Conservation (phyloP, 2,113 vertebrate species). For the Benthochromis sp. region DNA sequence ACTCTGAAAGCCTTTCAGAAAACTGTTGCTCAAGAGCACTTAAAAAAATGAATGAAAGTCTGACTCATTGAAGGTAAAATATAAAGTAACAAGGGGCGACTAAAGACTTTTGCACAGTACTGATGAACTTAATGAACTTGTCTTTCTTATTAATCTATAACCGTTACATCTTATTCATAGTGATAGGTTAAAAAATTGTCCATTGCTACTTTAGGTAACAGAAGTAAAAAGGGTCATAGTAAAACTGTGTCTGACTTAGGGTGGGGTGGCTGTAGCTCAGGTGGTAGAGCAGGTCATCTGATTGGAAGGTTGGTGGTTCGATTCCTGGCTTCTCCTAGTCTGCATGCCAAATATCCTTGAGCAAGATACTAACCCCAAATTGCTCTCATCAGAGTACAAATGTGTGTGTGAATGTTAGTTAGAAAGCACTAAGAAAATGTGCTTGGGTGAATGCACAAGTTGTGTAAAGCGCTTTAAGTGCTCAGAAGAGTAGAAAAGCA, state of each 20-base stretch:
- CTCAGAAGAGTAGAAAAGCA: neutral
- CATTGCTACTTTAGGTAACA: neutral
- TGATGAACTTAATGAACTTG: neutral
- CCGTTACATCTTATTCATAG: neutral
- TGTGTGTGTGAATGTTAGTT: neutral
- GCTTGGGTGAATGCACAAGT: neutral
- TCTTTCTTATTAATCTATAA: neutral
- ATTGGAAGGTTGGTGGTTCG: neutral
- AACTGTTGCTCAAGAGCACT: neutral
- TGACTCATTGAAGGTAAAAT: neutral
- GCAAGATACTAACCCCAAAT: neutral
- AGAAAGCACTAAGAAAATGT: neutral
- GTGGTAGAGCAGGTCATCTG: neutral
- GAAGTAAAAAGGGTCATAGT: neutral
- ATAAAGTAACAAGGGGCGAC: neutral
- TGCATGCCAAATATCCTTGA: neutral
- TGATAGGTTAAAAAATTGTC: neutral
- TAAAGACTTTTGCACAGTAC: neutral
- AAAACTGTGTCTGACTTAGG: neutral
- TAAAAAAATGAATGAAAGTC: neutral
- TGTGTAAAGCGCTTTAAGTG: accelerated
- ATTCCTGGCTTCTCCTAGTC: neutral
- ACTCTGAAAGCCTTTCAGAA: neutral
- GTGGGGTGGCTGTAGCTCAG: neutral
- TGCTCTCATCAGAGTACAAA: accelerated